phyloP scores from a whole-genome alignment of 53 echinoderm and acorn worm genomes.

The Echinarachnius parma region DNA sequence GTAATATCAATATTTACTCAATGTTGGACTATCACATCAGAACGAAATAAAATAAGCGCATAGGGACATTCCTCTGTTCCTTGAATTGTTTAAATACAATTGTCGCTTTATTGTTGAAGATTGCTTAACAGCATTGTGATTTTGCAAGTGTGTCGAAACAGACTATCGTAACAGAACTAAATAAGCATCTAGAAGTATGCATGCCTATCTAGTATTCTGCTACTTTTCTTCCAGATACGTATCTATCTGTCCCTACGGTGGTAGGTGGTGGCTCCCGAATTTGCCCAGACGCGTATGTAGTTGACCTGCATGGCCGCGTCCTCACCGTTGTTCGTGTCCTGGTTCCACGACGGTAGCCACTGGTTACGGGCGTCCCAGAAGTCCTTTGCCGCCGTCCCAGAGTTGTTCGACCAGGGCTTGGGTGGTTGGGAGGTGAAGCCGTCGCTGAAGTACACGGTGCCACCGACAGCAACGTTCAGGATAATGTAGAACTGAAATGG shows the following conservation, averaged over 20 bases:
- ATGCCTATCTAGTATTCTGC: too few relatives aligned
- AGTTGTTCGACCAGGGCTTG: slow-evolving; percentile 71
- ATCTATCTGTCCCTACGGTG: not conserved
- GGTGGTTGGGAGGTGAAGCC: slow-evolving; percentile 7
- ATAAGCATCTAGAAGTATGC: too few relatives aligned
- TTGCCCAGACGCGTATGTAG: slow-evolving; percentile 53
- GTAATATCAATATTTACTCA: too few relatives aligned
- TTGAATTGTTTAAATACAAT: too few relatives aligned
- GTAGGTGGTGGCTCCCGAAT: slow-evolving; percentile 21
- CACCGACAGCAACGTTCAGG: slow-evolving; percentile 74
- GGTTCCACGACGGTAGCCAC: slow-evolving; percentile 82
- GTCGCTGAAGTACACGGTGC: slow-evolving; percentile 59
- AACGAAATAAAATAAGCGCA: too few relatives aligned
- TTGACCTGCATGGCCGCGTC: slow-evolving; percentile 71
- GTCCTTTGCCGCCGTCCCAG: slow-evolving; percentile 54
- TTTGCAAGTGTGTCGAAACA: too few relatives aligned
- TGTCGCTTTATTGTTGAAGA: too few relatives aligned
- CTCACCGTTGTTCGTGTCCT: slow-evolving; percentile 77
- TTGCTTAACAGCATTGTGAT: too few relatives aligned
- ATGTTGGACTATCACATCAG: too few relatives aligned
- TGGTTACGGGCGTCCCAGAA: slow-evolving; percentile 47
- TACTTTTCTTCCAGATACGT: too few relatives aligned
- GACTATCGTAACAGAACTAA: too few relatives aligned
- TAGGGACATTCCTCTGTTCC: too few relatives aligned
- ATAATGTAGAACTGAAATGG: slow-evolving; percentile 84